Conservation (phyloP, 2,797 vertebrate genomes). For the Muraenolepis orangiensis region DNA sequence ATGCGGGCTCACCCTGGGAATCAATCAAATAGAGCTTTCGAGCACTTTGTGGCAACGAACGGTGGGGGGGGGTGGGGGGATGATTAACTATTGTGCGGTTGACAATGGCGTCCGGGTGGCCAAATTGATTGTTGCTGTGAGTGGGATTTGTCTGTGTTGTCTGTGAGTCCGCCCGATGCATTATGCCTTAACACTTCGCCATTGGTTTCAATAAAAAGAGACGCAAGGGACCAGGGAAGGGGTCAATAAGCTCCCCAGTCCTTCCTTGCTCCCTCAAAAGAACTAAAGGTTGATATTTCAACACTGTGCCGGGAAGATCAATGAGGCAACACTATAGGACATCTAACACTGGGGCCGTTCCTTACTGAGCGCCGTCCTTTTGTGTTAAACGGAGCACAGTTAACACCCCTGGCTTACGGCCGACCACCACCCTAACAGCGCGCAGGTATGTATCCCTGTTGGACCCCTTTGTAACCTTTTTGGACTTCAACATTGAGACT, state of each 20-base stretch:
- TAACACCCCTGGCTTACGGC: neutral
- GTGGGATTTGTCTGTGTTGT: neutral
- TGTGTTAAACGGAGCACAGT: neutral
- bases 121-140: neutral
- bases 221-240: neutral
- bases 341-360: neutral
- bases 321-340: neutral
- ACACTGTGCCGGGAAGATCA: neutral
- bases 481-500: neutral
- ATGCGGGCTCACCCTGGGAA: constrained; percentile 13
- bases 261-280: neutral
- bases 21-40: constrained; percentile 33
- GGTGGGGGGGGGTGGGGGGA: too few relatives aligned
- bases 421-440: neutral
- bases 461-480: too few relatives aligned
- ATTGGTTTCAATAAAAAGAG: neutral
- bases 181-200: neutral
- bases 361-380: neutral
- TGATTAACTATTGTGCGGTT: constrained; percentile 37
- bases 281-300: neutral
- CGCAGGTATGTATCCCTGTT: too few relatives aligned
- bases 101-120: constrained; percentile 9
- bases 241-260: neutral
- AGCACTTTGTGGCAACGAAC: constrained; percentile 20
- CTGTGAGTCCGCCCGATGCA: neutral